These are phyloP conservation scores for Spheniscus humboldti DNA, from an alignment of 2,797 vertebrate species.

Conservation along the genomic window DNA sequence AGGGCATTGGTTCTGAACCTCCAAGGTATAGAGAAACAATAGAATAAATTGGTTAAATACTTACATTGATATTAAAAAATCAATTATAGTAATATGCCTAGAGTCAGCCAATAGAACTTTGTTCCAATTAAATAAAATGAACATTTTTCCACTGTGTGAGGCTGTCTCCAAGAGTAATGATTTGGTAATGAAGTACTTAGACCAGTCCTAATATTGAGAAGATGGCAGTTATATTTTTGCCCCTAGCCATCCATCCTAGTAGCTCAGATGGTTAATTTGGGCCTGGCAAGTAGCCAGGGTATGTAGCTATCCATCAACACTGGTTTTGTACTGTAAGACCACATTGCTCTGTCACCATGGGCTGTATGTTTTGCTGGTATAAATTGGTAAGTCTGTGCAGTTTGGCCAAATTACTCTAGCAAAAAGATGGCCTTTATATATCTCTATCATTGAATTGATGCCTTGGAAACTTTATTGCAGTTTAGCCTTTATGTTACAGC, in stretches of 20 bases:
- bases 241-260: neutral
- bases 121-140: constrained; percentile 8
- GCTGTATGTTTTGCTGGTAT: neutral
- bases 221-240: neutral
- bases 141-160: neutral
- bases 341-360: neutral
- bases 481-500: constrained; percentile 39
- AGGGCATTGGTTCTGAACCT: neutral
- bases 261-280: neutral
- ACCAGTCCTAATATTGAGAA: neutral
- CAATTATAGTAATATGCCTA: neutral
- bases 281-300: neutral
- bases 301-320: neutral
- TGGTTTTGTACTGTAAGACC: neutral
- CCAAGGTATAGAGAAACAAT: neutral
- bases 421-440: constrained; percentile 7
- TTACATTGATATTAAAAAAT: neutral
- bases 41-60: neutral
- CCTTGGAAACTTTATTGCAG: constrained; percentile 12
- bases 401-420: neutral
- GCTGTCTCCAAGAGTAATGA: neutral
- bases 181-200: neutral
- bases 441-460: neutral
- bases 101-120: neutral
- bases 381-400: neutral